Evolutionary conservation across 1,140 invertebrate species (phyloP).

Genomic region (Battus philenor): DNA sequence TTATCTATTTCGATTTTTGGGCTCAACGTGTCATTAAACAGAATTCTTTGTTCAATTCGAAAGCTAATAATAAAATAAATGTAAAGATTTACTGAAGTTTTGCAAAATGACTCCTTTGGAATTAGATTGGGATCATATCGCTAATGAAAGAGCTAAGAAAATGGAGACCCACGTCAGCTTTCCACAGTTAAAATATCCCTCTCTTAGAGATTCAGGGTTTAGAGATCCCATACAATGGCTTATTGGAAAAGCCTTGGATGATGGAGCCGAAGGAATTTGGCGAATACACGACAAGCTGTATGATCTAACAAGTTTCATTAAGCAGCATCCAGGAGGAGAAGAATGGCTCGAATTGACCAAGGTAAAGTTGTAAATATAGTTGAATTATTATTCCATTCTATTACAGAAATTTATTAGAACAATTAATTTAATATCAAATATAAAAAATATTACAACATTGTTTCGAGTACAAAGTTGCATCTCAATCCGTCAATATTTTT

Average conservation of each 20-base stretch:
- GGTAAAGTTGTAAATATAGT: no score
- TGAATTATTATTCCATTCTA: no score
- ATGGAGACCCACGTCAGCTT: constrained; percentile 70
- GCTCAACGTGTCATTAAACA: no score
- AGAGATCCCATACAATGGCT: constrained; percentile 77
- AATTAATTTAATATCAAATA: no score
- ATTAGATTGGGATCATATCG: no score
- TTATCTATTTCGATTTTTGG: no score
- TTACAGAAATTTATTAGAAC: no score
- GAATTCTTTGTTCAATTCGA: no score
- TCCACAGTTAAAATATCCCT: constrained; percentile 73
- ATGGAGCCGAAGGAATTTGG: constrained; percentile 87
- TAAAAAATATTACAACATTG: no score
- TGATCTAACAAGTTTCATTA: constrained; percentile 81
- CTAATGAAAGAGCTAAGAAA: constrained; percentile 40
- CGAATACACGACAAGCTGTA: constrained; percentile 86
- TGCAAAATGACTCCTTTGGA: constrained; percentile 49
- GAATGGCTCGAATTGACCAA: constrained; percentile 85
- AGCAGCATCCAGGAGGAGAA: constrained; percentile 86
- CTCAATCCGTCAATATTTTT: no score
- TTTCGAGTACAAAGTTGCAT: no score
- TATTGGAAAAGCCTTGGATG: constrained; percentile 79
- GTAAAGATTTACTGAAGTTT: not conserved
- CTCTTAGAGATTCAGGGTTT: constrained; percentile 64
- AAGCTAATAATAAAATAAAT: no score